Conservation (phyloP, 2,888 invertebrate genomes). For the Microchrysa polita region DNA sequence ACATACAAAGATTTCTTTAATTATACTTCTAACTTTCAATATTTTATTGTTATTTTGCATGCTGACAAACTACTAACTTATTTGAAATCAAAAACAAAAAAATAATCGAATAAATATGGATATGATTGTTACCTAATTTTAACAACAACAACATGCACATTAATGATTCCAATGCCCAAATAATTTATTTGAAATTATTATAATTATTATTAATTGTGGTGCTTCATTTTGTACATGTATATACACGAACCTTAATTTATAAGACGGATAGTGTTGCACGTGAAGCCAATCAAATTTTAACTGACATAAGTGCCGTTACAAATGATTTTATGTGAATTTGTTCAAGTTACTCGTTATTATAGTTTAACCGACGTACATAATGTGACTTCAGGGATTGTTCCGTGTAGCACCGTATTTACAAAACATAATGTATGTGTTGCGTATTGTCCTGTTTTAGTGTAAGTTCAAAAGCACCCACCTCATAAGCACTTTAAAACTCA, state of each 20-base stretch:
- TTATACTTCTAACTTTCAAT: constrained; percentile 43
- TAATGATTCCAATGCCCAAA: neutral
- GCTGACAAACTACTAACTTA: constrained; percentile 53
- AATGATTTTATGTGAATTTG: constrained; percentile 63
- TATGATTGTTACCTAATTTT: neutral
- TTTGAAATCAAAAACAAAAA: constrained; percentile 45
- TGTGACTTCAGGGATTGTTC: no score
- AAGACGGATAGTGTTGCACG: constrained; percentile 55
- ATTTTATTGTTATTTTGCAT: constrained; percentile 54
- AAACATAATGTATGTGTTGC: no score
- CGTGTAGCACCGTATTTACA: no score
- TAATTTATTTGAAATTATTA: constrained; percentile 13
- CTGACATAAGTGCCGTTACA: constrained; percentile 62
- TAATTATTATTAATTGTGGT: neutral
- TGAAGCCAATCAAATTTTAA: constrained; percentile 62
- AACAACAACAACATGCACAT: neutral
- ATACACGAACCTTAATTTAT: constrained; percentile 11
- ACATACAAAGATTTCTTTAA: constrained; percentile 12
- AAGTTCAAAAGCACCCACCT: no score
- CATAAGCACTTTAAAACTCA: no score
- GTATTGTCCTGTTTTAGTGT: no score
- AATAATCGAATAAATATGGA: constrained; percentile 42
- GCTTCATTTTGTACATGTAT: constrained; percentile 36
- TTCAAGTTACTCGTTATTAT: neutral
- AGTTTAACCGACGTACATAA: neutral